phyloP scores from a whole-genome alignment of 2,113 vertebrate genomes.

The Chamaetylas fuelleborni region DNA sequence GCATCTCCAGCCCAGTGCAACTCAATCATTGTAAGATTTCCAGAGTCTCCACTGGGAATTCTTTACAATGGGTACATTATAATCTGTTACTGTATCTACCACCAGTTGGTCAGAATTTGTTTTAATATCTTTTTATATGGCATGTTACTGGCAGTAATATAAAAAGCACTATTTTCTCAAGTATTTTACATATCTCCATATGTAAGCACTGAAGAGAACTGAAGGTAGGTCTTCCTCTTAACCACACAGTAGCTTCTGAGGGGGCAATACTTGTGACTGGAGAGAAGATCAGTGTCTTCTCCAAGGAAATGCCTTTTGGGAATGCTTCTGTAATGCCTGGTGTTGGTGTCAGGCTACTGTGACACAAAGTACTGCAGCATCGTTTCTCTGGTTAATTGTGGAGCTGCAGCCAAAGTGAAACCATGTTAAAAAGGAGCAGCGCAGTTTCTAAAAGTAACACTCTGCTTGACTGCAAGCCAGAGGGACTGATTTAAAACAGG shows the following conservation, averaged over 20 bases:
- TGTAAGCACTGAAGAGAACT: constrained; percentile 52
- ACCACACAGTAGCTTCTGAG: constrained; percentile 43
- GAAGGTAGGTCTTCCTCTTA: constrained; percentile 39
- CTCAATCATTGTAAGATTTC: constrained; percentile 78
- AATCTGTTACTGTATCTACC: constrained; percentile 67
- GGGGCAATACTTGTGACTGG: background rate
- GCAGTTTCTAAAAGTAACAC: constrained; percentile 32
- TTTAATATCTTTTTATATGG: constrained; percentile 74
- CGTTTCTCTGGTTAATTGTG: background rate
- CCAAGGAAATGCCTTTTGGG: constrained; percentile 1
- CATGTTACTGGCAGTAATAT: constrained; percentile 71
- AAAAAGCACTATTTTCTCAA: constrained; percentile 65
- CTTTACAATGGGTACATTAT: constrained; percentile 76
- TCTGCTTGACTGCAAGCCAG: constrained; percentile 36
- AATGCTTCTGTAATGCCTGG: background rate
- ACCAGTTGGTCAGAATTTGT: constrained; percentile 68
- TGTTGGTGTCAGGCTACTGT: background rate
- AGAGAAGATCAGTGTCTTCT: constrained; percentile 14
- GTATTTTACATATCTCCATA: constrained; percentile 64
- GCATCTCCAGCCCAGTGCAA: constrained; percentile 60
- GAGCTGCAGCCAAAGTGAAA: constrained; percentile 22
- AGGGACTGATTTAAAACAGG: constrained; percentile 35
- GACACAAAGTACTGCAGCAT: background rate
- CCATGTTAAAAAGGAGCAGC: constrained; percentile 14
- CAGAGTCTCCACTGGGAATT: constrained; percentile 65